Evolutionary conservation across 2,797 vertebrate genomes (phyloP), one percentile per base, ranked within the genome.

Genomic region (Schizopygopsis pylzovi): DNA sequence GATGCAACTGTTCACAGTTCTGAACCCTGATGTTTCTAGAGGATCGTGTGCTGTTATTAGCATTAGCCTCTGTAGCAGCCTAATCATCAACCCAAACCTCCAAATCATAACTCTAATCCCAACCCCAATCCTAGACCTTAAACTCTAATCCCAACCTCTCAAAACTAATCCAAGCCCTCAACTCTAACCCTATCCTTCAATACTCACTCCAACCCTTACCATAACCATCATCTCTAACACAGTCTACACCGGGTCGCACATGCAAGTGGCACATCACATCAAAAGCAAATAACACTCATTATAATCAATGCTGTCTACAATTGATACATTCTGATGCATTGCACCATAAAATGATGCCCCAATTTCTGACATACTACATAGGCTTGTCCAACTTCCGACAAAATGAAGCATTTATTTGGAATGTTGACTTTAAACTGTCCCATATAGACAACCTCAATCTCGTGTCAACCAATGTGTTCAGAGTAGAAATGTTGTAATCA

Each of bases 41-140:
- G 84, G 78, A 85, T 85, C 4, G 16, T 80, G 22, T 75, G 84
- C 54, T 85, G 49, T 84, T 47, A 76, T 80, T 87, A 84, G 82
- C 76, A 80, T 75, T 84, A 71, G 33, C 87, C 72, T 79, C 79
- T 82, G 83, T 88, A 82, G 79, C 87, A 88, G 41, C 52, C 52
- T 56, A 67, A 45, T 72, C 33, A 73, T 45, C 70, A 75, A 63
- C 37, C 49, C 56, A 73, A 72, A 71, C 70, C 28, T 73, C 59
- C 39, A 61, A 67, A 83, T 73, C 52, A 63, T 63, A 47, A 75
- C 20, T 39, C 56, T 49, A 63, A 75, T 70, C 22, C 28, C 43
- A 45, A 28, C n/a, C n/a, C 56, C 33, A 59, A 72, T 22, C 25
- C 11, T 63, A 16, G 18, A 41, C 81, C 39, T 82, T 61, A 12